Evolutionary conservation across 2,113 vertebrate genomes (phyloP).

Genomic region (Eudyptes chrysolophus): DNA sequence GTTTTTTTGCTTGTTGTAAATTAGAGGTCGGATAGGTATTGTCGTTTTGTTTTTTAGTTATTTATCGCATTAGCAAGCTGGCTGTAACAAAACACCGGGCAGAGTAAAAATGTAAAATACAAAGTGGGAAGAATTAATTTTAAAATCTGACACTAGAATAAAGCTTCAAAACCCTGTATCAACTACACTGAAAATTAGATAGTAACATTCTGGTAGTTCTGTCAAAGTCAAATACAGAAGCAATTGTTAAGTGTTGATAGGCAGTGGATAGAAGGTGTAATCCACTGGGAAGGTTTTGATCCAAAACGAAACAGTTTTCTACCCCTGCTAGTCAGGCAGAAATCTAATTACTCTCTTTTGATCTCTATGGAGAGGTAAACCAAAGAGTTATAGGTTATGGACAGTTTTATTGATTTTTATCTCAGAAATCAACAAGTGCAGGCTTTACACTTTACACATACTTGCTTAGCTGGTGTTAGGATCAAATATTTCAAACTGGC

Average conservation of each 20-base stretch:
- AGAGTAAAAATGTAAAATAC: conserved; percentile 48
- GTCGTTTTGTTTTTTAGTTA: conserved; percentile 46
- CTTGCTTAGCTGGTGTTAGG: conserved; percentile 73
- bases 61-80: conserved; percentile 26
- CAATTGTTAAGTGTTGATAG: conserved; percentile 72
- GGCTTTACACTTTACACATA: conserved; percentile 74
- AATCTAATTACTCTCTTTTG: conserved; percentile 78
- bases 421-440: conserved; percentile 77
- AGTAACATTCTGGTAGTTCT: conserved; percentile 66
- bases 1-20: conserved; percentile 27
- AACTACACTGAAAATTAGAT: conserved; percentile 58
- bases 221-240: conserved; percentile 70
- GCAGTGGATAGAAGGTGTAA: conserved; percentile 66
- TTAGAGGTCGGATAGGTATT: conserved; percentile 8
- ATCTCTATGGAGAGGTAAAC: conserved; percentile 73
- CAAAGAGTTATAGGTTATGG: conserved; percentile 73
- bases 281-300: conserved; percentile 74
- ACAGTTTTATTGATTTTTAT: conserved; percentile 77
- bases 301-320: conserved; percentile 75
- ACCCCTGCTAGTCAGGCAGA: conserved; percentile 76
- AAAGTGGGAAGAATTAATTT: conserved; percentile 24
- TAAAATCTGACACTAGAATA: conserved; percentile 47
- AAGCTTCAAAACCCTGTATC: conserved; percentile 40
- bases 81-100: conserved; percentile 20
- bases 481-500: conserved; percentile 74